Percentiles rank a stretch among this genome's conserved stretches.
These are phyloP conservation scores for Sternotherus odoratus DNA, from an alignment of 2,797 vertebrate genomes.

Conservation along the genomic window DNA sequence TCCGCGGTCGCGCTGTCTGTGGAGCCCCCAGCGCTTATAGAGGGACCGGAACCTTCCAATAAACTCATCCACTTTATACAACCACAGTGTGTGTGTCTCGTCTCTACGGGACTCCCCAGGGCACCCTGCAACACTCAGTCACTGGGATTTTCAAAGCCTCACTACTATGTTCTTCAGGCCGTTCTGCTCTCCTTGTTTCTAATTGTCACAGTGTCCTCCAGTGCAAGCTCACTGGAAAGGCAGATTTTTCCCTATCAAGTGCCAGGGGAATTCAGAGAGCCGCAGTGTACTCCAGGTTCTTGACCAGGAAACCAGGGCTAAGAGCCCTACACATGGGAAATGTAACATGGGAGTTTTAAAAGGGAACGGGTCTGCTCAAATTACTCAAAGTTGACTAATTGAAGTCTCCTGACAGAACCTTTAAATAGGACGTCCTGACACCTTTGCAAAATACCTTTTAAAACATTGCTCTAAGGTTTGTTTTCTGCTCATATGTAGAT, in stretches of 20 bases:
- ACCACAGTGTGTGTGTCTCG: too few relatives aligned
- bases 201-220: background rate
- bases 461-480: too few relatives aligned
- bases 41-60: too few relatives aligned
- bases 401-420: background rate
- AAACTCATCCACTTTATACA: too few relatives aligned
- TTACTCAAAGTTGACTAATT: background rate
- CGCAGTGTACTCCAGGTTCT: background rate
- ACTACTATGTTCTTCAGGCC: background rate
- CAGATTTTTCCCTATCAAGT: background rate
- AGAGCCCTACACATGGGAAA: background rate
- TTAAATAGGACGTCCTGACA: too few relatives aligned
- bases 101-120: too few relatives aligned
- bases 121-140: too few relatives aligned
- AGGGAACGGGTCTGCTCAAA: background rate
- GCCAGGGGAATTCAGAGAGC: background rate
- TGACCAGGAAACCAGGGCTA: background rate
- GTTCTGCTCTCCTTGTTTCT: background rate
- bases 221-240: background rate
- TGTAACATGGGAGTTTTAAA: background rate
- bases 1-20: too few relatives aligned
- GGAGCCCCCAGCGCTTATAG: too few relatives aligned
- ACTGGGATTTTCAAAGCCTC: background rate
- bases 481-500: too few relatives aligned
- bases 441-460: too few relatives aligned